Evolutionary conservation across 2,113 vertebrate genomes (phyloP), one percentile per base, ranked within the genome.

Genomic region (Sceloporus tristichus): DNA sequence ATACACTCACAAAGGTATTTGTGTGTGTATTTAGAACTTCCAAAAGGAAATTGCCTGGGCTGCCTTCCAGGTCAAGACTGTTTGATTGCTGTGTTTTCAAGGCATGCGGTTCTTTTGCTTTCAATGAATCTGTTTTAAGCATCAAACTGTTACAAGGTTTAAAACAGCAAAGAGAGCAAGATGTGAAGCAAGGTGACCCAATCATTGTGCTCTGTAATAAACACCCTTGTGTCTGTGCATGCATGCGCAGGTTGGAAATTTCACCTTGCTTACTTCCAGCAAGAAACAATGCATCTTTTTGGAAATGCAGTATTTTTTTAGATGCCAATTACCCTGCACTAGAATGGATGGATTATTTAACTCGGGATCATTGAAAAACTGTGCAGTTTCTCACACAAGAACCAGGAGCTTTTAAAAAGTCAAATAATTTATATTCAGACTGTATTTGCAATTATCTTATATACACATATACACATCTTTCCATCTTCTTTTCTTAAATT

Each of bases 111-210:
- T 21, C 23, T 87, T 71, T 73, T 14, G 9, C 70, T 85, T 85
- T 78, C 84, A 81, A 0, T 1, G 79, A 90, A 94, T 54, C 40
- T 62, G 40, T 71, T 34, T 68, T 53, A 23, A 54, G 70, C 29
- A 42, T 80, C 73, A 92, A 91, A 76, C 54, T 8, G 82, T 84
- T 13, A 73, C 11, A 27, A 38, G 65, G 27, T 93, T 77, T 90
- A 87, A 83, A 93, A 86, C 18, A 1, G 90, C 84, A 89, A 93
- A 84, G 91, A 85, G 87, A 9, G 66, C 21, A 86, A 91, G 54
- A 56, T 85, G 82, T 88, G 79, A 92, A 91, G 94, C 90, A 92
- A 93, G 73, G 93, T 83, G 85, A 93, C 74, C 29, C 70, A 62
- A 42, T 78, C 75, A 87, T 42, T 90, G 65, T 66, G 77, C 54